phyloP scores from a whole-genome alignment of 2,113 vertebrate species.

The Rhea pennata region DNA sequence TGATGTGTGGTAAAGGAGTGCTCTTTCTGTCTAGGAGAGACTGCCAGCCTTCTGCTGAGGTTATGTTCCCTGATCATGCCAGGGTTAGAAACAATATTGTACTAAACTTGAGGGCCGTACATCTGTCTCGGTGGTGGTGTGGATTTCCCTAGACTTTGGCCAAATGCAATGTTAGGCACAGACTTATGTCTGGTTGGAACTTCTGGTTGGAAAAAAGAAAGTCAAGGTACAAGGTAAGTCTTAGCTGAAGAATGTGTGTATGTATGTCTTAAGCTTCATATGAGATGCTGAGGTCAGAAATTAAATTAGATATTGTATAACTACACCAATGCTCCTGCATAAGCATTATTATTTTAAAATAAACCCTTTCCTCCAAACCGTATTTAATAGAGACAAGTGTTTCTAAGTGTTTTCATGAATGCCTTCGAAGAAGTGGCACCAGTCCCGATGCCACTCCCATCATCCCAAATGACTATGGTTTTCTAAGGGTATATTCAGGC shows the following conservation, averaged over 20 bases:
- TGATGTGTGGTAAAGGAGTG: fast-evolving
- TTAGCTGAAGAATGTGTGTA: neutral
- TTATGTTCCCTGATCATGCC: neutral
- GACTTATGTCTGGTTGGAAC: neutral
- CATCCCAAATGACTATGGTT: neutral
- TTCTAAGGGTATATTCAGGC: neutral
- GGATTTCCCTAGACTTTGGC: neutral
- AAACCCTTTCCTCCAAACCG: neutral
- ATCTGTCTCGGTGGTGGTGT: neutral
- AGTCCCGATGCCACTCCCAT: neutral
- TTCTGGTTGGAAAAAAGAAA: neutral
- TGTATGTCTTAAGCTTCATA: neutral
- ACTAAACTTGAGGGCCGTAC: fast-evolving
- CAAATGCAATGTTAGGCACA: neutral
- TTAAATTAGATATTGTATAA: neutral
- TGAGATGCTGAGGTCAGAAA: neutral
- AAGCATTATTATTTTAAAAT: neutral
- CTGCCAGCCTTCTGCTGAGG: neutral
- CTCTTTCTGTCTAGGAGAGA: neutral
- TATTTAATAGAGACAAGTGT: neutral
- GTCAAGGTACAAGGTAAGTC: neutral
- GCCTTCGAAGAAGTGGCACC: neutral
- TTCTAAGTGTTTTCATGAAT: neutral
- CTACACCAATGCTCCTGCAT: neutral
- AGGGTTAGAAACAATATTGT: neutral